Base-by-base conservation (phyloP, 2,113 vertebrate genomes). In the Dolichotis patagonum region DNA sequence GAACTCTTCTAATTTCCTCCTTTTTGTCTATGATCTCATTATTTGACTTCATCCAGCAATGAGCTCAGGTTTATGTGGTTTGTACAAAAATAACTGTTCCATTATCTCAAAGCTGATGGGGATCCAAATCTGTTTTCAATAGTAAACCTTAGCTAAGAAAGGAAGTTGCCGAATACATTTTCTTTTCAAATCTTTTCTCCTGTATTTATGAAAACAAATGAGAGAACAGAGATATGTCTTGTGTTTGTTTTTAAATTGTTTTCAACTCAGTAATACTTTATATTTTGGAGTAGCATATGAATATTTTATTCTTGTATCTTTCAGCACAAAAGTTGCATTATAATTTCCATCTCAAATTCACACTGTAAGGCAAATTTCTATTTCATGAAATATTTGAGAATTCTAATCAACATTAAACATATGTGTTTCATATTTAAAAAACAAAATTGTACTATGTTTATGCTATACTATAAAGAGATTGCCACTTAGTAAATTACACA, bases 361-460 rank as follows among this genome's bases (percentile, higher is more conserved):
- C 54, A 69, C 56, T 86, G 32, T 88, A 32, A 58, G 20, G 32
- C 24, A 3, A 52, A 24, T 84, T 16, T 41, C 30, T 89, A 75
- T 54, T 91, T 96, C 28, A 83, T 26, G 11, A 93, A 90, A 90
- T 35, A 86, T 52, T 49, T 88, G 69, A 85, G 19, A 95, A 83
- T 60, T 85, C 14, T 88, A 88, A 91, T n/a, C 43, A 91, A 85
- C 94, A 82, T 43, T 82, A 82, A 85, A 58, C 41, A 95, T 12
- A 85, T 65, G 90, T 92, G 86, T n/a, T 94, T 85, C 20, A 87
- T 4, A 87, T 95, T 96, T 89, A 60, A 56, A 6, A 87, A 92
- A 92, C 26, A 93, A 73, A 49, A 87, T 56, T 67, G 88, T 67
- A 30, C 20, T 49, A 5, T 81, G 83, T 93, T 95, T 91, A 41